Conservation (phyloP, 2,797 vertebrate species). For the Enteromius paludinosus region DNA sequence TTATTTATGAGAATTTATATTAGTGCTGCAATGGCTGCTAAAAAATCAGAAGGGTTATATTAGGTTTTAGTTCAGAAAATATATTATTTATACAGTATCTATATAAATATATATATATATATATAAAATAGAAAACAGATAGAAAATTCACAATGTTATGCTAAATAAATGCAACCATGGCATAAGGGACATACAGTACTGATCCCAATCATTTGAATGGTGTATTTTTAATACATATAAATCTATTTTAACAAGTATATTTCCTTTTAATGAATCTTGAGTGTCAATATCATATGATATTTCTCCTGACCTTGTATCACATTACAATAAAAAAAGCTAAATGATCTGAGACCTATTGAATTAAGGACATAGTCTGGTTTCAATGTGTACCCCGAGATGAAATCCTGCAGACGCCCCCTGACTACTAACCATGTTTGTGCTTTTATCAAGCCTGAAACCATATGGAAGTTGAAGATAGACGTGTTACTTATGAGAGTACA, state of each 20-base stretch:
- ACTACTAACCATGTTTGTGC: neutral
- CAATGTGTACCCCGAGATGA: neutral
- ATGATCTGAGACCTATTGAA: neutral
- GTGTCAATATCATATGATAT: neutral
- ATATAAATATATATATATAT: too few relatives aligned
- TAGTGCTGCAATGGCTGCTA: neutral
- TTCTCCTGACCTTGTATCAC: neutral
- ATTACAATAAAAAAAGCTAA: neutral
- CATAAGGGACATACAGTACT: neutral
- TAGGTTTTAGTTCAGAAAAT: neutral
- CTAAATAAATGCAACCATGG: neutral
- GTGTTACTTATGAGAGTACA: neutral
- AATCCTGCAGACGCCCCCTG: neutral
- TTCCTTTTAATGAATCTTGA: neutral
- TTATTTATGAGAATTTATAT: too few relatives aligned
- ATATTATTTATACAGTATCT: too few relatives aligned
- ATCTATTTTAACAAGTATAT: neutral
- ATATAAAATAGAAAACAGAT: neutral
- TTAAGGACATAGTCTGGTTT: neutral
- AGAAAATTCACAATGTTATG: neutral
- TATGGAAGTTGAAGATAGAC: neutral
- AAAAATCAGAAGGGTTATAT: neutral
- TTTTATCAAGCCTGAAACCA: slow-evolving; percentile 12
- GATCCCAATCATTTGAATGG: neutral
- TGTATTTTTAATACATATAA: neutral